Evolutionary conservation across 2,113 vertebrate species (phyloP).

Genomic region (Vireo altiloquus): DNA sequence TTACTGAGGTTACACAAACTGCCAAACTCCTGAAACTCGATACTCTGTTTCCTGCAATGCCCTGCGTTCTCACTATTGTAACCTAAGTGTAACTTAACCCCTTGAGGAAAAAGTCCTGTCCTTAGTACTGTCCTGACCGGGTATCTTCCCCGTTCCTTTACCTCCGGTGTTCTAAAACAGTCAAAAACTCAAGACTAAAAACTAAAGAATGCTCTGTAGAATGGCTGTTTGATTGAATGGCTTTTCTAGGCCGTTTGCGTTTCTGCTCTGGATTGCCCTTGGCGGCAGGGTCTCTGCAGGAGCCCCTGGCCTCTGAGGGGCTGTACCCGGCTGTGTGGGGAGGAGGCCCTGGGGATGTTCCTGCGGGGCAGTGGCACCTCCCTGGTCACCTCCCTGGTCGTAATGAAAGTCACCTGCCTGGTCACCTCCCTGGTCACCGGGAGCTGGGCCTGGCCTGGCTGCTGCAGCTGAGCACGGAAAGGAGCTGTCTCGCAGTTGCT

Average conservation of each 20-base stretch:
- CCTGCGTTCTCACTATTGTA: conserved; percentile 4
- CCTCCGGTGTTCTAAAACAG: neutral
- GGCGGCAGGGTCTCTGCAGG: neutral
- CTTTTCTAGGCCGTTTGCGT: neutral
- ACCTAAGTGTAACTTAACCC: neutral
- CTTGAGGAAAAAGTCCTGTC: neutral
- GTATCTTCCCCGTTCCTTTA: neutral
- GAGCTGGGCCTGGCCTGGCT: fast-evolving
- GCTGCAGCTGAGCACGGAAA: fast-evolving
- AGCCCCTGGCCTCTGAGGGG: fast-evolving
- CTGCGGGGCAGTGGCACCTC: fast-evolving
- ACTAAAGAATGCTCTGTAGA: neutral
- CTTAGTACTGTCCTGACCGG: neutral
- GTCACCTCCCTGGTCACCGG: neutral
- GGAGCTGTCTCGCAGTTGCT: neutral
- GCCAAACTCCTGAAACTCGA: conserved; percentile 25
- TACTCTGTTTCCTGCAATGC: conserved; percentile 29
- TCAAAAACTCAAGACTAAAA: neutral
- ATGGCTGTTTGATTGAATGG: neutral
- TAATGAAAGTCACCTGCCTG: neutral
- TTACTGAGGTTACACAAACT: conserved; percentile 14
- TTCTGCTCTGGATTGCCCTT: neutral
- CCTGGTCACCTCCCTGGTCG: neutral
- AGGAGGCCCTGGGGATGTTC: neutral
- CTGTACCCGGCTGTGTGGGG: fast-evolving